Base-by-base conservation (phyloP, 2,888 invertebrate species). In the Lucinisca nassula region DNA sequence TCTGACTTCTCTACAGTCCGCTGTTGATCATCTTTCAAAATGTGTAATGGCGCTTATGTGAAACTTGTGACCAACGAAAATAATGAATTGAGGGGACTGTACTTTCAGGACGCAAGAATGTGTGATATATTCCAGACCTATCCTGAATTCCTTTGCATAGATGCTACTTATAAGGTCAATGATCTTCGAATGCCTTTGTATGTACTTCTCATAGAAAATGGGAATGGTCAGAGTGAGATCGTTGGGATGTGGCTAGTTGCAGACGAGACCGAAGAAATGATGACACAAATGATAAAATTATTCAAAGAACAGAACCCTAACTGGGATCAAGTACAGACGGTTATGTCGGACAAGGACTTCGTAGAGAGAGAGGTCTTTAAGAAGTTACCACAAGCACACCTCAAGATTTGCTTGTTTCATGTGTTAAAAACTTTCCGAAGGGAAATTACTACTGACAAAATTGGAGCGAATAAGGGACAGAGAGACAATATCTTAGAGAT, bases 321-420 rank as follows among this genome's bases (percentile, higher is more conserved):
- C 17, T 83, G 83, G 83, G 45, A 35, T 10, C 1, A 55, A 27
- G 73, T 79, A 8, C 67, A 72, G 51, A 72, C 74, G 0, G 45
- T 79, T 2, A 83, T 78, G 83, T 30, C 79, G 0, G 83, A 83
- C 79, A 83, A 83, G 38, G 79, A 83, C n/a, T 84, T 79, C 35
- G 49, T 79, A 24, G 78, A 79, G 30, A 30, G 73, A 30, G 78
- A 83, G 32, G 72, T 38, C 3, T 72, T 72, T 24, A 38, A 37
- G 6, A 35, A 37, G 37, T 72, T 72, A 12, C 72, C 72, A 6
- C 37, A 72, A 2, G 72, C 72, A 4, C 35, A 72, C 35, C 72
- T 72, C 10, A 14, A 24, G 3, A 72, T 37, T 37, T 72, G 72
- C 21, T 24, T 72, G 14, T 80, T 82, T 40, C 75, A 82, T 82